Base-by-base conservation (phyloP, 1,140 invertebrate species). In the Drosophila prosaltans region DNA sequence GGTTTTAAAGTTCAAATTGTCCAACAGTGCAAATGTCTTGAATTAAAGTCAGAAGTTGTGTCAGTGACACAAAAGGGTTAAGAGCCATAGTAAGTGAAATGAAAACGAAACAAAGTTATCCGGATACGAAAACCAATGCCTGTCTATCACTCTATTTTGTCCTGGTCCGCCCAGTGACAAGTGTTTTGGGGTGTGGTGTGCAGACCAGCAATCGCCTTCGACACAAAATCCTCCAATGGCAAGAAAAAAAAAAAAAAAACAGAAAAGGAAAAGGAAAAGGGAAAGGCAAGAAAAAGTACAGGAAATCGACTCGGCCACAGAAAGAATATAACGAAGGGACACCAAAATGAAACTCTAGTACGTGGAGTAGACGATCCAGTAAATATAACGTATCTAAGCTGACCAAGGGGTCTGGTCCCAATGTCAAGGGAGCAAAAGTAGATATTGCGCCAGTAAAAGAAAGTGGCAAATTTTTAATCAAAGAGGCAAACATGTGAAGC, bases 391-490 rank as follows among this genome's bases (percentile, higher is more conserved):
- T 24, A 57, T n/a, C 45, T 65, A 67, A 72, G 60, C 64, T 64
- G 45, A 51, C 45, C 24, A 45, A 58, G 65, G 65, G 54, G 32
- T 36, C 32, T 36, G 32, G 4, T 7, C 32, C 80, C 79, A 88
- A 82, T 88, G 82, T 82, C 82, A 85, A 82, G 78, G 72, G 86
- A 63, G 60, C 59, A 65, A 70, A 65, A 60, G 48, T 36, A 60
- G 74, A 69, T 61, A 54, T 45, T 36, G 43, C 54, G 43, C 54
- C 40, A 55, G 64, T 48, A 67, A 78, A 86, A 72, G 78, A 80
- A 86, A 86, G 82, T 84, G 81, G 70, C 65, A 84, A 85, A 86
- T 82, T 82, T 85, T 81, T 85, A 85, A 85, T 85, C 81, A 85
- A 86, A 82, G 36, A 64, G 51, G 72, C 45, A 74, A 65, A 78